Conservation (phyloP, 2,113 vertebrate species). For the Perccottus glenii region DNA sequence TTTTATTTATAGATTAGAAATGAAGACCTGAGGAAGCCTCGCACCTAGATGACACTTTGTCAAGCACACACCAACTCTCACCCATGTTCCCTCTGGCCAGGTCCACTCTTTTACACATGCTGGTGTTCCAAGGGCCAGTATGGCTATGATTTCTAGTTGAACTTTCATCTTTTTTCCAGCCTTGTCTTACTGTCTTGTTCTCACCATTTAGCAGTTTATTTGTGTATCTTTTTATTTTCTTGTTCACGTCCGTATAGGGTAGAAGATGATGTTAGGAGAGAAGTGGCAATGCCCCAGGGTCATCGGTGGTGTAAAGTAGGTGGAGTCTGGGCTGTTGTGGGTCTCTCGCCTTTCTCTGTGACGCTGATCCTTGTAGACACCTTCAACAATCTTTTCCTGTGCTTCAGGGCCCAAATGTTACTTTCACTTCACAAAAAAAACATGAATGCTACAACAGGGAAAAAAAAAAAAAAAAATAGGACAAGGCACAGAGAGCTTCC, state of each 20-base stretch:
- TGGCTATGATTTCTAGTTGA: constrained; percentile 13
- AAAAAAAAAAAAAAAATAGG: constrained; percentile 36
- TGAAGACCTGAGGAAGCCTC: constrained; percentile 54
- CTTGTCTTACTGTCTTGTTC: background rate
- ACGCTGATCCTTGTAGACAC: constrained; percentile 71
- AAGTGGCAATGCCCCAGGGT: constrained; percentile 28
- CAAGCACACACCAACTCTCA: constrained; percentile 64
- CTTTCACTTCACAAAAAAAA: constrained; percentile 65
- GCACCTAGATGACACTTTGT: constrained; percentile 65
- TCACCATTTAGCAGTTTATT: constrained; percentile 4
- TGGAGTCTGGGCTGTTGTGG: constrained; percentile 30
- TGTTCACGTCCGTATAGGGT: background rate
- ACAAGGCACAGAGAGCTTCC: constrained; percentile 42
- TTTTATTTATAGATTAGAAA: constrained; percentile 58
- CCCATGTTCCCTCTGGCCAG: constrained; percentile 17
- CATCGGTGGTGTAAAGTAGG: constrained; percentile 32
- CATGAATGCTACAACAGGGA: constrained; percentile 54
- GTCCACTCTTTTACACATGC: constrained; percentile 37
- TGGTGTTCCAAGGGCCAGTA: background rate
- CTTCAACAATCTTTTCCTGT: constrained; percentile 49
- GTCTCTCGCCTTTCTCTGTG: constrained; percentile 54
- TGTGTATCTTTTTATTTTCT: background rate
- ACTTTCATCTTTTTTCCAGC: background rate
- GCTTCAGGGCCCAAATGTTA: constrained; percentile 67
- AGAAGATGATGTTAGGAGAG: constrained; percentile 2